Evolutionary conservation across 2,113 vertebrate genomes (phyloP).

Genomic region (Cochlearius cochlearius): DNA sequence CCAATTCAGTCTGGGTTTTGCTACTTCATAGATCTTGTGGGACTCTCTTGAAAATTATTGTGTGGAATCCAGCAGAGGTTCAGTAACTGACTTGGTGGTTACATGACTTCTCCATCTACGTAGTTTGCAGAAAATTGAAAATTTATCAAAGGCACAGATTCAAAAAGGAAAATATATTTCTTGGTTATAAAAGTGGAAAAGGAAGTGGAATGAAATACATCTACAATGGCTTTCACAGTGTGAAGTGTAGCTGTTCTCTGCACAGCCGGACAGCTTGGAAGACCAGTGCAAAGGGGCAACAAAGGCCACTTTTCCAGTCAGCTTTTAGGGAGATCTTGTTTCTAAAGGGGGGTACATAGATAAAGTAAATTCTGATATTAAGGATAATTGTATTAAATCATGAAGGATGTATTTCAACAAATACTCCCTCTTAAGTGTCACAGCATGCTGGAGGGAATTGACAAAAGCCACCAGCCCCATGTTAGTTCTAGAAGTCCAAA

Average conservation of each 20-base stretch:
- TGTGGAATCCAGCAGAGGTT: neutral
- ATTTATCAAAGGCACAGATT: neutral
- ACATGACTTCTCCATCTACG: neutral
- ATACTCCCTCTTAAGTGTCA: neutral
- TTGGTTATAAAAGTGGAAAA: neutral
- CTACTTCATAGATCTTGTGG: neutral
- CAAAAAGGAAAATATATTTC: neutral
- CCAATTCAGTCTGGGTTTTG: neutral
- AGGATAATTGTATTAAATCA: neutral
- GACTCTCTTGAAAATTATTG: neutral
- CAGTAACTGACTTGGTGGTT: neutral
- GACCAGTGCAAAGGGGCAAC: neutral
- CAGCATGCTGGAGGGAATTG: neutral
- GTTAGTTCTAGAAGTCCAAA: neutral
- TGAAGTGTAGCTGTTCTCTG: neutral
- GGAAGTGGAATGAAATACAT: neutral
- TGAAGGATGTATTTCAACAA: neutral
- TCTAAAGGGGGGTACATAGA: accelerated
- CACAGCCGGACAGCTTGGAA: neutral
- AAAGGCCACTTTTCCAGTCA: neutral
- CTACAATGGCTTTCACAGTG: neutral
- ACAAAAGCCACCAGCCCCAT: neutral
- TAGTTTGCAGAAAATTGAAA: neutral
- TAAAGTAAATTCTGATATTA: neutral
- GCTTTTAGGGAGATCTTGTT: neutral